Percentiles rank a stretch among this genome's conserved stretches.
phyloP scores from a whole-genome alignment of 2,113 vertebrate genomes.

The Mormoops blainvillei region DNA sequence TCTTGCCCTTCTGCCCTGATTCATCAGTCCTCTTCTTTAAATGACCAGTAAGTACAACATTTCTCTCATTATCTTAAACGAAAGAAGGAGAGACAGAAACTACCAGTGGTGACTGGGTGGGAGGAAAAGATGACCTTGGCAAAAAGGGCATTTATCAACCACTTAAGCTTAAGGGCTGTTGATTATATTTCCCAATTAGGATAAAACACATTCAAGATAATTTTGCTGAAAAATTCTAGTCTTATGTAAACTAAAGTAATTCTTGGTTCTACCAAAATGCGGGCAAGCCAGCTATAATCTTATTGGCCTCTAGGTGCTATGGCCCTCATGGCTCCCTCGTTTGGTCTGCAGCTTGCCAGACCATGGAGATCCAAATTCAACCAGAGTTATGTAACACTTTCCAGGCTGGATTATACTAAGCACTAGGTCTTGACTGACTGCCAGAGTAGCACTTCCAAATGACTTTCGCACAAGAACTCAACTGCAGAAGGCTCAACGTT shows the following conservation, averaged over 20 bases:
- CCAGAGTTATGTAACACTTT: not conserved
- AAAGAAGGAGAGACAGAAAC: not conserved
- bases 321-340: not conserved
- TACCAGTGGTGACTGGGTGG: not conserved
- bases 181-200: not conserved
- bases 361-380: not conserved
- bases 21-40: not conserved
- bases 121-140: not conserved
- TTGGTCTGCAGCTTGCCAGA: not conserved
- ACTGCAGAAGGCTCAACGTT: not conserved
- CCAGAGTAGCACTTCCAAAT: constrained; percentile 10
- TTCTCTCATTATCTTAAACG: not conserved
- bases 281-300: not conserved
- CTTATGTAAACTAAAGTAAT: not conserved
- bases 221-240: not conserved
- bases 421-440: not conserved
- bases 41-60: not conserved
- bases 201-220: not conserved
- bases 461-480: not conserved
- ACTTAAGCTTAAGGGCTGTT: not conserved
- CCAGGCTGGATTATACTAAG: not conserved
- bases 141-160: not conserved
- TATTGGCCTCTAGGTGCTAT: not conserved
- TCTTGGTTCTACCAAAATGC: not conserved
- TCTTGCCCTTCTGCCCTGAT: not conserved